Evolutionary conservation across 2,888 invertebrate genomes (phyloP), one percentile per base, ranked within the genome.

Genomic region (Ormyrus labotus): DNA sequence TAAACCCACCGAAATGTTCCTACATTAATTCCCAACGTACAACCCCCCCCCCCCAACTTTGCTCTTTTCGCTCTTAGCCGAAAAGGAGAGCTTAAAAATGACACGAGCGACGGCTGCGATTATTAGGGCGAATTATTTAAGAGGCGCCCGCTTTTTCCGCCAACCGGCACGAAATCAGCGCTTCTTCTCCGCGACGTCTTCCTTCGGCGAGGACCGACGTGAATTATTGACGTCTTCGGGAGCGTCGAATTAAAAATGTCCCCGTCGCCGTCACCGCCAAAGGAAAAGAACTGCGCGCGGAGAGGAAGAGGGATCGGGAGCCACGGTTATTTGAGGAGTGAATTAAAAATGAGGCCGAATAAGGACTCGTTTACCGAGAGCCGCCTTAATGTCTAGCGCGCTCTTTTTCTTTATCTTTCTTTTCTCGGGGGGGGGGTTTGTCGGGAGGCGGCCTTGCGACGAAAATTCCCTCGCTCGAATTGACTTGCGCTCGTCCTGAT

Each of bases 331-430:
- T 90, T 89, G 88, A 86, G 84, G 85, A 85, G 84, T 89, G 89
- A 90, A 90, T 90, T 89, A 89, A 88, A 88, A 89, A 90, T 89
- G 89, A 90, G 86, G 75, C 83, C 81, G 86, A 84, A 87, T 86
- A 83, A 84, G 84, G 84, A 84, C 84, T 84, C 83, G 82, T 83
- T 82, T 83, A 82, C 82, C 74, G 81, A 34, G 34, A 74, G 80
- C 77, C 58, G 47, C 79, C 75, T 73, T 78, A 81, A 75, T 77
- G 77, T n/a, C 69, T 53, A 7, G 34, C 34, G 34, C 34, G 47
- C 19, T 53, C 64, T 63, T 55, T 61, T 19, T 61, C 51, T 58
- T n/a, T 13, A 2, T 48, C 67, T 58, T 13, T 68, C 72, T 4
- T 6, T 34, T 13, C 9, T 9, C 19, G n/a, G 10, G 13, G n/a